These are phyloP conservation scores for Cyprinodon brontotheroides DNA, from an alignment of 2,113 vertebrate genomes.

Conservation along the genomic window DNA sequence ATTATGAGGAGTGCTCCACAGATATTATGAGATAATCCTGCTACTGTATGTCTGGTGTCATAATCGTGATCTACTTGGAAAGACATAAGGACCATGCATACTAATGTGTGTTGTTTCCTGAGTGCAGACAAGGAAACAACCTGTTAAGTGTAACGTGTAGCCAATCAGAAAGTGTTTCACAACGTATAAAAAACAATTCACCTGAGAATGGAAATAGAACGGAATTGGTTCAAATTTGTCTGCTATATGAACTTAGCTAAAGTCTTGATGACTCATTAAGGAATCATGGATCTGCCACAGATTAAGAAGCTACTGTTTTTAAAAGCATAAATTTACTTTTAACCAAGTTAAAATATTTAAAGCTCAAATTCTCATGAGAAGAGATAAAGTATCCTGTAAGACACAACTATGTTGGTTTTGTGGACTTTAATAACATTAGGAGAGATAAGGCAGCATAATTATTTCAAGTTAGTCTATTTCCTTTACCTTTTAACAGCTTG, in stretches of 20 bases:
- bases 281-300: not conserved
- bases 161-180: too few species aligned
- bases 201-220: not conserved
- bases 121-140: too few species aligned
- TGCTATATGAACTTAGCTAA: too few species aligned
- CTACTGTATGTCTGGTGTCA: too few species aligned
- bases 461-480: slow-evolving; percentile 41
- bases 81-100: too few species aligned
- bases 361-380: not conserved
- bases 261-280: slow-evolving; percentile 7
- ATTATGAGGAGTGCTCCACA: too few species aligned
- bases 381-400: slow-evolving; percentile 15
- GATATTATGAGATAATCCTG: too few species aligned
- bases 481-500: slow-evolving; percentile 16
- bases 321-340: not conserved
- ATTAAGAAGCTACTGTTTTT: not conserved
- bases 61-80: too few species aligned
- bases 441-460: slow-evolving; percentile 55
- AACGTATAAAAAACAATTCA: too few species aligned
- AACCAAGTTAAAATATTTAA: not conserved
- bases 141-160: too few species aligned
- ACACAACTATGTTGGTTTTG: slow-evolving; percentile 35
- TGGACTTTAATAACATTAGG: slow-evolving; percentile 50
- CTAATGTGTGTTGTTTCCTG: too few species aligned
- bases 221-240: too few species aligned